phyloP scores from a whole-genome alignment of 1,140 invertebrate species.

The Thalassaphorura encarpata region DNA sequence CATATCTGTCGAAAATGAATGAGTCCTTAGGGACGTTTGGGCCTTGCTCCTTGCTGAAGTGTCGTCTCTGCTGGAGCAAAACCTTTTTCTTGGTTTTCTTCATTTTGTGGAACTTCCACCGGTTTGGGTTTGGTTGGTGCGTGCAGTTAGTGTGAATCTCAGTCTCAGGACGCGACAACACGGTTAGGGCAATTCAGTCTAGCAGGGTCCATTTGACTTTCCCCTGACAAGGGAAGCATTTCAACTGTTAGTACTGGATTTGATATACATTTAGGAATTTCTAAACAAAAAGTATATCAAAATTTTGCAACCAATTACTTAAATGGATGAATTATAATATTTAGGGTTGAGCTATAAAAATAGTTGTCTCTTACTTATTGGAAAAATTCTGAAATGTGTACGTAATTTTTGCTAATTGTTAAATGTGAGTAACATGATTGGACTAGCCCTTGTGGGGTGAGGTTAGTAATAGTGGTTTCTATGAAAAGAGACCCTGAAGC shows the following conservation, averaged over 20 bases:
- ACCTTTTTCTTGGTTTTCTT: neutral
- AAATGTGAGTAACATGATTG: neutral
- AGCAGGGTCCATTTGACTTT: too few relatives aligned
- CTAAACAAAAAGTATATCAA: too few relatives aligned
- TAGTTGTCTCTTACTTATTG: too few relatives aligned
- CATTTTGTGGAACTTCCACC: neutral
- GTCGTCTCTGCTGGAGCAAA: neutral
- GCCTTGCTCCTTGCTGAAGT: neutral
- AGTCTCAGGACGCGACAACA: neutral
- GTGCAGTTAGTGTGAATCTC: neutral
- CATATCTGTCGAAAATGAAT: conserved; percentile 22
- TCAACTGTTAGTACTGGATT: too few relatives aligned
- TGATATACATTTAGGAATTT: too few relatives aligned
- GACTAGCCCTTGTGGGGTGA: neutral
- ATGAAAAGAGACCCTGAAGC: neutral
- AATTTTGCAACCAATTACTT: too few relatives aligned
- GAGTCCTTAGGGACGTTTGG: conserved; percentile 9
- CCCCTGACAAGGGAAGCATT: too few relatives aligned
- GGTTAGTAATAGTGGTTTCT: neutral
- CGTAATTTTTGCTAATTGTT: neutral
- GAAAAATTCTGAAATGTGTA: neutral
- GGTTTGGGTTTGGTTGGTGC: neutral
- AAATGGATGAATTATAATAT: too few relatives aligned
- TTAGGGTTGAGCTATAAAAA: too few relatives aligned
- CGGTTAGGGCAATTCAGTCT: neutral